Evolutionary conservation across 2,888 invertebrate genomes (phyloP), one percentile per base, ranked within the genome.

Genomic region (Malachius bipustulatus): DNA sequence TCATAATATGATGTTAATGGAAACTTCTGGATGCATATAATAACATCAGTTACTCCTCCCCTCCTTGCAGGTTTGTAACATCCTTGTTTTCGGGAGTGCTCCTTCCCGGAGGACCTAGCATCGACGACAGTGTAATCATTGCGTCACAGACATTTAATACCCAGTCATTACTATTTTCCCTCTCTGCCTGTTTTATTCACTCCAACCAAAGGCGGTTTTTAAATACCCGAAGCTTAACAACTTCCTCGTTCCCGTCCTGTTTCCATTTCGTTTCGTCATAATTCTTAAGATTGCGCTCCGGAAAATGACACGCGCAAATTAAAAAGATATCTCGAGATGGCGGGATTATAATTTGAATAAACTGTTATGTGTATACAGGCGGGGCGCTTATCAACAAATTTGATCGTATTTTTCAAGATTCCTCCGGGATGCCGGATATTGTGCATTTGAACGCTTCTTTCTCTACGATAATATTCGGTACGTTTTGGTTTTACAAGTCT

Each of bases 61-160:
- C n/a, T n/a, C n/a, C n/a, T n/a, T n/a, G n/a, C n/a, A n/a, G n/a
- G n/a, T n/a, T n/a, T n/a, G n/a, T n/a, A n/a, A 8, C 24, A 6
- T 19, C 6, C 24, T 19, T 6, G 24, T 19, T 19, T n/a, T 19
- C 24, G 6, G n/a, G 24, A 8, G 24, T 19, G n/a, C n/a, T n/a
- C 24, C n/a, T 11, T 8, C 11, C 11, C 4, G 6, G 12, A 28
- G 29, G 8, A 8, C 11, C 29, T 28, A 28, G n/a, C n/a, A n/a
- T 28, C 10, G 29, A n/a, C 29, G 29, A 6, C 29, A 11, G 12
- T 11, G 29, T 28, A 28, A 28, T 28, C 29, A 28, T 8, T 28
- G 8, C 9, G 12, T 9, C 29, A 11, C 29, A 28, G 29, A 11
- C 29, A 11, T 9, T 8, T 28, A 28, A 11, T 9, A 28, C 11